Conservation (phyloP, 2,888 invertebrate genomes). For the Synanthedon tipuliformis region DNA sequence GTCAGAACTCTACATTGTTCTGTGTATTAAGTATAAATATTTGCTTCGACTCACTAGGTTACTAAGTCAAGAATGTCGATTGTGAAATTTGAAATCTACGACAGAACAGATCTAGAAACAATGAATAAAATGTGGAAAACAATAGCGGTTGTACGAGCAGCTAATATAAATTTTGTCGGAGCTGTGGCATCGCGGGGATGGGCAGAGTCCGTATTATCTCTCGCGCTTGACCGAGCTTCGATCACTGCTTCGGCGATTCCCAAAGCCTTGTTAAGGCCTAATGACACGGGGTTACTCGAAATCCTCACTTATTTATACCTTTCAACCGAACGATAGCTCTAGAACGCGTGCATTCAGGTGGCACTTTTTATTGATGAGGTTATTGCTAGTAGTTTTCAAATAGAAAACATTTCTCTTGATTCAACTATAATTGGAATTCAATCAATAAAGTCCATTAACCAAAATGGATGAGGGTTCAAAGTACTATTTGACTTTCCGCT, state of each 20-base stretch:
- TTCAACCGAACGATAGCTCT: slow-evolving; percentile 25
- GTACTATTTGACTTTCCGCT: no score
- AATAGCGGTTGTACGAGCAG: slow-evolving; percentile 13
- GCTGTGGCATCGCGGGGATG: slow-evolving; percentile 14
- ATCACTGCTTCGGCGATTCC: slow-evolving; percentile 52
- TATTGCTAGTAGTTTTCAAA: not conserved
- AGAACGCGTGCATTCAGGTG: slow-evolving; percentile 16
- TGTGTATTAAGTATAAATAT: no score
- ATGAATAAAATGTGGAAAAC: slow-evolving; percentile 7
- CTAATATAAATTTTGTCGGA: slow-evolving; percentile 12
- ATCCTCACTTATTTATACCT: slow-evolving; percentile 43
- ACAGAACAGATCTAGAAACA: not conserved
- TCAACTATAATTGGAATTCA: no score
- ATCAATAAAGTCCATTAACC: no score
- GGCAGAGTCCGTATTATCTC: slow-evolving; percentile 41
- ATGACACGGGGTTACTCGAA: slow-evolving; percentile 51
- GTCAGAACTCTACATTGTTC: no score
- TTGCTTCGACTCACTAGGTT: no score
- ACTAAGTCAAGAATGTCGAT: no score
- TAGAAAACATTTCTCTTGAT: no score
- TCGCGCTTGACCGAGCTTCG: slow-evolving; percentile 62
- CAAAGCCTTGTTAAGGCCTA: slow-evolving; percentile 60
- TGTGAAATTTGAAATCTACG: no score
- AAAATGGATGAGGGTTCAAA: no score
- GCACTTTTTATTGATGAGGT: slow-evolving; percentile 5